Percentiles rank a stretch among this genome's conserved stretches.
These are phyloP conservation scores for Tachina lurida DNA, from an alignment of 2,888 invertebrate genomes.

Conservation along the genomic window DNA sequence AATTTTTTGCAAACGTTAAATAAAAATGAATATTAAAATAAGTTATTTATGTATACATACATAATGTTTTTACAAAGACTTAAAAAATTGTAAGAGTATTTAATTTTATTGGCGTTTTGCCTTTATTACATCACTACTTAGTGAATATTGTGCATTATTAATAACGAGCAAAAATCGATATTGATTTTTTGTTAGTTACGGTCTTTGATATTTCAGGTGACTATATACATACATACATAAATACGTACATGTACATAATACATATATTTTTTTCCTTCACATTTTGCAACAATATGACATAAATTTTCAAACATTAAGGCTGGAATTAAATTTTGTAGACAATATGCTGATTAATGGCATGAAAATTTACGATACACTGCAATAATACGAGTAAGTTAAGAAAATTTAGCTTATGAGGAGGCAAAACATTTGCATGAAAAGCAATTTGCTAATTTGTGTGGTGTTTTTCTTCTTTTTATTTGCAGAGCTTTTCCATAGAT, in stretches of 20 bases:
- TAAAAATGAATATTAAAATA: too few species aligned
- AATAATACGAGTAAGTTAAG: conserved; percentile 21
- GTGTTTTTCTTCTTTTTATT: not conserved
- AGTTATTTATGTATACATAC: too few species aligned
- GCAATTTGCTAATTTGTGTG: conserved; percentile 6
- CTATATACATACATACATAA: not conserved
- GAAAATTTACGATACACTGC: conserved; percentile 36
- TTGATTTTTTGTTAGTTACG: too few species aligned
- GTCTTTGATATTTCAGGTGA: too few species aligned
- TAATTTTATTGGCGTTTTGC: too few species aligned
- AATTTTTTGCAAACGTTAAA: too few species aligned
- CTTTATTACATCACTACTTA: too few species aligned
- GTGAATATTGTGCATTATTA: too few species aligned
- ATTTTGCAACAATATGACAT: conserved; percentile 54
- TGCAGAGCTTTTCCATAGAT: conserved; percentile 63
- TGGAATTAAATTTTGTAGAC: conserved; percentile 40
- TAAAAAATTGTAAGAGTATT: too few species aligned
- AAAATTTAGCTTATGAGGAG: conserved; percentile 19
- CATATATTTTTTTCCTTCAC: not conserved
- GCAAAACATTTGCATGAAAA: conserved; percentile 22
- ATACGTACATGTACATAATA: not conserved
- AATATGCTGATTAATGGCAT: conserved; percentile 63
- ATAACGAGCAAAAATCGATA: too few species aligned
- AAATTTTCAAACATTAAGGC: conserved; percentile 52
- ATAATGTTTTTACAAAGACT: too few species aligned